Evolutionary conservation across 2,888 invertebrate genomes (phyloP).

Genomic region (Synanthedon myopaeformis): DNA sequence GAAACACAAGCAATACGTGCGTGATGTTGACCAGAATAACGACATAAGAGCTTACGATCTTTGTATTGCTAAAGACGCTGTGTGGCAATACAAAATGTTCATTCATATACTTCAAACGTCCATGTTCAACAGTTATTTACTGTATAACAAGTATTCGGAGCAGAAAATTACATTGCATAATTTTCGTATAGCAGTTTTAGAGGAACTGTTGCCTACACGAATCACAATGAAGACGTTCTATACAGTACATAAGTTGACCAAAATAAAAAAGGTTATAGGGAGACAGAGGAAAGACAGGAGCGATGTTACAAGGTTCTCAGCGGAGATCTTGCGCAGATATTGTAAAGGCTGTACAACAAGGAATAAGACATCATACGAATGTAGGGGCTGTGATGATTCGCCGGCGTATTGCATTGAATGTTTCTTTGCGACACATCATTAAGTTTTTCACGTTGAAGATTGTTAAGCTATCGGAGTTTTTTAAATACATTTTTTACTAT

Average conservation of each 20-base stretch:
- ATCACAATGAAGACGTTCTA: background rate
- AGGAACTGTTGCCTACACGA: background rate
- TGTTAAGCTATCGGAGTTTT: no score
- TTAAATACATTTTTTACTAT: no score
- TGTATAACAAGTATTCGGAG: background rate
- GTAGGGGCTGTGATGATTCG: background rate
- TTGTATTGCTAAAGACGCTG: no score
- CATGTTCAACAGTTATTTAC: background rate
- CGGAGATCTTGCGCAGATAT: background rate
- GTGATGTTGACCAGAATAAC: no score
- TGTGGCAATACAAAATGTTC: background rate
- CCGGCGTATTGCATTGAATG: background rate
- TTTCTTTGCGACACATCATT: background rate
- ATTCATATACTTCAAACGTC: background rate
- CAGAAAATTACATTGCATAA: background rate
- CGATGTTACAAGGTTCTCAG: background rate
- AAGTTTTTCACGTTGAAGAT: no score
- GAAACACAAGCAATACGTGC: constrained; percentile 8
- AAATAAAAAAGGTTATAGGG: background rate
- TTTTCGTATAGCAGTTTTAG: background rate
- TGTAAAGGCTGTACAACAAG: background rate
- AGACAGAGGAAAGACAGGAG: background rate
- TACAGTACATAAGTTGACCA: background rate
- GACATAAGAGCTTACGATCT: no score
- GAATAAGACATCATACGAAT: background rate